These are phyloP conservation scores for Acanthurus leucopareius DNA, from an alignment of 2,797 vertebrate species.

Conservation along the genomic window DNA sequence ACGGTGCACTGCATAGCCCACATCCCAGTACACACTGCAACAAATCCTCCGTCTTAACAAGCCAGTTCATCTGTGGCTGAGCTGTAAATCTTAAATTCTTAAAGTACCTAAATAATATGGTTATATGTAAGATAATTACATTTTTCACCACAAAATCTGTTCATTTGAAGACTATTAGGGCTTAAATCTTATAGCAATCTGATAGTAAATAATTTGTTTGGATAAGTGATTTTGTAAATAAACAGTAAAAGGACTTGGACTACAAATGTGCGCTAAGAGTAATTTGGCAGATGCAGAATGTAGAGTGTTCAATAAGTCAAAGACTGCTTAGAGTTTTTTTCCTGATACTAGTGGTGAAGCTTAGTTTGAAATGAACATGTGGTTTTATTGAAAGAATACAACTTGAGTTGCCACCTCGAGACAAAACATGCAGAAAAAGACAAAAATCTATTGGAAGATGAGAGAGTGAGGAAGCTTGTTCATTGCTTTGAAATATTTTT, in stretches of 20 bases:
- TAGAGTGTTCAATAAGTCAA: no score
- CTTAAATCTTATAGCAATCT: not conserved
- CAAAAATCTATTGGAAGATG: no score
- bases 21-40: constrained; percentile 49
- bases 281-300: no score
- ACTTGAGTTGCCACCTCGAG: no score
- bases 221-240: not conserved
- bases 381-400: no score
- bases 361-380: no score
- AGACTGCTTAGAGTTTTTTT: no score
- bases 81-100: constrained; percentile 6
- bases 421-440: no score
- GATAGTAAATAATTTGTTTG: not conserved
- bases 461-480: no score
- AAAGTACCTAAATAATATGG: not conserved
- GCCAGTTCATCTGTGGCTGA: constrained; percentile 5
- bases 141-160: not conserved
- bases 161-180: not conserved
- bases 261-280: no score
- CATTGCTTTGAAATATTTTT: no score
- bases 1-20: constrained; percentile 59
- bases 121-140: not conserved
- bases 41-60: constrained; percentile 47
- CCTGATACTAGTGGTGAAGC: no score
- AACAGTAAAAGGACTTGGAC: not conserved